Conservation (phyloP, 2,113 vertebrate species). For the Oxygymnocypris stewartii region DNA sequence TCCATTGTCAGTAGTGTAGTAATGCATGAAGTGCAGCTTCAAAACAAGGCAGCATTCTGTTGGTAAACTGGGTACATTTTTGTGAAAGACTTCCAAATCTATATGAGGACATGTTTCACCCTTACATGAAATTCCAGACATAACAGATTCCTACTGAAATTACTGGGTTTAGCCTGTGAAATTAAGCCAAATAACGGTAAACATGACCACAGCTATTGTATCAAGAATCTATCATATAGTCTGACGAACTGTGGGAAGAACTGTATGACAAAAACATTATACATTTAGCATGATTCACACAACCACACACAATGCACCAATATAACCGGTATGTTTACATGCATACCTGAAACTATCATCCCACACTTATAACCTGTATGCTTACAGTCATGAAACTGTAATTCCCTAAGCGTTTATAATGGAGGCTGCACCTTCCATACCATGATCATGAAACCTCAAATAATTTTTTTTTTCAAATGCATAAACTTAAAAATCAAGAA, state of each 20-base stretch:
- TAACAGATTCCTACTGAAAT: not conserved
- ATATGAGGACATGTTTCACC: not conserved
- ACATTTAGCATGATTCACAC: not conserved
- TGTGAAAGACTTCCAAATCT: not conserved
- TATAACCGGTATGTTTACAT: slow-evolving; percentile 27
- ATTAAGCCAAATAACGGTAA: not conserved
- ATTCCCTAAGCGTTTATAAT: not conserved
- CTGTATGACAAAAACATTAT: not conserved
- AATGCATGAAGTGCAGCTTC: not conserved
- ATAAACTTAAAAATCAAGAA: not conserved
- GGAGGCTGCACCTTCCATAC: not conserved
- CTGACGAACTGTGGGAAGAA: not conserved
- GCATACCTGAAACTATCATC: not conserved
- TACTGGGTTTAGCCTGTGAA: not conserved
- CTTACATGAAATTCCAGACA: not conserved
- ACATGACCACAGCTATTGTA: not conserved
- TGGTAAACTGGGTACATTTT: not conserved
- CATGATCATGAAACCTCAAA: not conserved
- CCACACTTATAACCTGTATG: not conserved
- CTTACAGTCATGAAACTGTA: slow-evolving; percentile 2
- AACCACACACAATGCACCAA: not conserved
- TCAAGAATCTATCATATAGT: not conserved
- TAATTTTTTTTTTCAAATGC: not conserved
- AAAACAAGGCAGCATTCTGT: not conserved
- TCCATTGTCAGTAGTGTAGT: not conserved